Conservation (phyloP, 2,888 invertebrate genomes). For the Rhabditoides inermis region DNA sequence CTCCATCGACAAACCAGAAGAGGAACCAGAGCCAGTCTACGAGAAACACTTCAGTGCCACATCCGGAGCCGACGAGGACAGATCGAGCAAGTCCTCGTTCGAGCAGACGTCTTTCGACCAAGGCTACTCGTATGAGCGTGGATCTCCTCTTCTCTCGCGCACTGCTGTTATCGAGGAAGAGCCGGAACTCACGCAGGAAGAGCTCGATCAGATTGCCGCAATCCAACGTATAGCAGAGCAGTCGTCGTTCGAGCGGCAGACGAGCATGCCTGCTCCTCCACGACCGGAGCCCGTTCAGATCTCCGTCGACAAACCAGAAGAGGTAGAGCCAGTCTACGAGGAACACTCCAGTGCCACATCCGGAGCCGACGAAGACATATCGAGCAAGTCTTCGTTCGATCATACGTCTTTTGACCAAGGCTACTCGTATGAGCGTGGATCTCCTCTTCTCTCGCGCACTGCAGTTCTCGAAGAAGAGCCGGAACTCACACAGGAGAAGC, state of each 20-base stretch:
- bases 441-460: no score
- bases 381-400: slow-evolving; percentile 3
- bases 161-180: not conserved
- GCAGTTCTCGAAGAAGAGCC: no score
- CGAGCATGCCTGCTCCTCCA: not conserved
- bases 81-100: not conserved
- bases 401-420: not conserved
- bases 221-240: slow-evolving; percentile 23
- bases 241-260: slow-evolving; percentile 3
- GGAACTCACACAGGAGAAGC: no score
- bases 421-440: no score
- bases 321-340: not conserved
- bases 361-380: slow-evolving; percentile 6
- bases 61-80: slow-evolving; percentile 16
- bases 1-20: no score
- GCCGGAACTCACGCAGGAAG: slow-evolving; percentile 26
- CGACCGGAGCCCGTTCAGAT: slow-evolving; percentile 1
- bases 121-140: not conserved
- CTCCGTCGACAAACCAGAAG: slow-evolving; percentile 2
- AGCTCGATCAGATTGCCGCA: slow-evolving; percentile 19
- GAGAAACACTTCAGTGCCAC: slow-evolving; percentile 11
- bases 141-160: not conserved
- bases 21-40: not conserved
- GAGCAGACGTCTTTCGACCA: slow-evolving; percentile 1
- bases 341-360: slow-evolving; percentile 6